phyloP scores from a whole-genome alignment of 2,797 vertebrate genomes.

The Phylloscopus collybita region DNA sequence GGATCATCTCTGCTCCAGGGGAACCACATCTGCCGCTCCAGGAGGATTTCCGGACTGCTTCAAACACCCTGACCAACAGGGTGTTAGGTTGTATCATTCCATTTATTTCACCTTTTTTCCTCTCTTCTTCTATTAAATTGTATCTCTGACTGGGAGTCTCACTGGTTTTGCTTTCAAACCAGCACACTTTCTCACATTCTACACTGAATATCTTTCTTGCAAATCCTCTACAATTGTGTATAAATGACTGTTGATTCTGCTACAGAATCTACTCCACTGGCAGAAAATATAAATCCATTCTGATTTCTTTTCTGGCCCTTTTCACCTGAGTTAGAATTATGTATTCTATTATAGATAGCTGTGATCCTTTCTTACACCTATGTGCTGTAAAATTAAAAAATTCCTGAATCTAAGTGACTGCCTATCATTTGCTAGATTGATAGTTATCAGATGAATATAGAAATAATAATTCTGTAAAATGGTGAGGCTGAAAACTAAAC shows the following conservation, averaged over 20 bases:
- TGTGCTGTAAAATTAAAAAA: background rate
- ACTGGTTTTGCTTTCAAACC: too few relatives aligned
- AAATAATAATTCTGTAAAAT: background rate
- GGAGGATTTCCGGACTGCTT: too few relatives aligned
- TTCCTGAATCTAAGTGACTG: background rate
- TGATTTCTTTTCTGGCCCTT: background rate
- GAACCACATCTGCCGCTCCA: too few relatives aligned
- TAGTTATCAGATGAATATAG: background rate
- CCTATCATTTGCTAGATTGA: background rate
- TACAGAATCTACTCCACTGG: background rate
- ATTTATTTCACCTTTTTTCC: too few relatives aligned
- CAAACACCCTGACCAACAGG: too few relatives aligned
- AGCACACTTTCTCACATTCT: background rate
- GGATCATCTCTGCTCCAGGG: too few relatives aligned
- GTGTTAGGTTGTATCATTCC: too few relatives aligned
- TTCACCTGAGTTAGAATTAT: background rate
- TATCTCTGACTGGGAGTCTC: too few relatives aligned
- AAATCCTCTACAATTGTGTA: background rate
- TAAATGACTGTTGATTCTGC: background rate
- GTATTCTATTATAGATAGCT: background rate
- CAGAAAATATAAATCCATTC: background rate
- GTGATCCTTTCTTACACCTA: background rate
- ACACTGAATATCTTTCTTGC: background rate
- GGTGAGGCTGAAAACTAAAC: background rate
- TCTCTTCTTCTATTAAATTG: too few relatives aligned